A percentile compares a stretch with the other conserved stretches of the same genome.
Evolutionary conservation across 2,113 vertebrate genomes (phyloP).

Genomic region (human (Homo sapiens)): GRCh38 chr17:18810501-18811000

Average conservation of each 20-base stretch:
- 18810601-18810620: neutral
- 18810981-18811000: neutral
- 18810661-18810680: neutral
- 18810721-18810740: neutral
- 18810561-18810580: neutral
- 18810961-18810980: neutral
- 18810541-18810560: neutral
- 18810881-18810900: neutral
- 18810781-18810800: neutral
- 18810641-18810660: neutral
- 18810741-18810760: neutral
- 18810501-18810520: too few species aligned
- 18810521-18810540: neutral
- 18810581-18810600: neutral
- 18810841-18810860: neutral
- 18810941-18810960: neutral
- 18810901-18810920: neutral
- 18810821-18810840: neutral
- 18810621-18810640: too few species aligned
- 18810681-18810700: neutral
- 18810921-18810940: neutral
- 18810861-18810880: neutral
- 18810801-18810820: neutral
- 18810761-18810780: neutral
- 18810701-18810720: neutral